phyloP scores from a whole-genome alignment of 2,113 vertebrate genomes.

The Actenoides lindsayi region DNA sequence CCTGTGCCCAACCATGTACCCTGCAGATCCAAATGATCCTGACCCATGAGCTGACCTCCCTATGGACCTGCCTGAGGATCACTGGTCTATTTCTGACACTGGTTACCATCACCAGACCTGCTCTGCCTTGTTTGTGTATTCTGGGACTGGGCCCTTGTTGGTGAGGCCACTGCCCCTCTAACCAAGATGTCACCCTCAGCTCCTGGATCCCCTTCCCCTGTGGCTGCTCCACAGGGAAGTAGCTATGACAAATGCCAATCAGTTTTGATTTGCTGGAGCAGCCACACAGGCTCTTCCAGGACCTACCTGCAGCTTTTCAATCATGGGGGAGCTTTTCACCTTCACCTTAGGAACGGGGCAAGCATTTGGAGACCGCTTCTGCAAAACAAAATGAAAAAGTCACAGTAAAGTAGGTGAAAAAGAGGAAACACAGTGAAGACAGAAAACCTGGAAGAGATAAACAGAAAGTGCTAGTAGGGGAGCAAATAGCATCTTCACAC shows the following conservation, averaged over 20 bases:
- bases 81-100: not conserved
- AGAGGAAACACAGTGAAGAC: not conserved
- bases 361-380: constrained; percentile 71
- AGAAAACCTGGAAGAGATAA: not conserved
- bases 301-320: constrained; percentile 84
- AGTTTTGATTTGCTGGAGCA: not conserved
- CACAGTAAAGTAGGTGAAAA: not conserved
- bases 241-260: not conserved
- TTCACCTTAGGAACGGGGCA: constrained; percentile 74
- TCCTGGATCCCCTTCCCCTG: not conserved
- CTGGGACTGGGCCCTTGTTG: not conserved
- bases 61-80: not conserved
- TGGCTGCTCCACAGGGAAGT: not conserved
- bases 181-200: not conserved
- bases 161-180: not conserved
- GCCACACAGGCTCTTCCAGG: not conserved
- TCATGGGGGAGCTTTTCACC: constrained; percentile 82
- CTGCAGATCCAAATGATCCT: not conserved
- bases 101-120: not conserved
- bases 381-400: constrained; percentile 6
- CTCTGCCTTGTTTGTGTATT: not conserved
- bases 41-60: not conserved
- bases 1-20: not conserved
- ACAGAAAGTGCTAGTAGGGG: not conserved
- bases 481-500: not conserved